Evolutionary conservation across 2,888 invertebrate genomes (phyloP), one percentile per base, ranked within the genome.

Genomic region (Epsilonema sp.): DNA sequence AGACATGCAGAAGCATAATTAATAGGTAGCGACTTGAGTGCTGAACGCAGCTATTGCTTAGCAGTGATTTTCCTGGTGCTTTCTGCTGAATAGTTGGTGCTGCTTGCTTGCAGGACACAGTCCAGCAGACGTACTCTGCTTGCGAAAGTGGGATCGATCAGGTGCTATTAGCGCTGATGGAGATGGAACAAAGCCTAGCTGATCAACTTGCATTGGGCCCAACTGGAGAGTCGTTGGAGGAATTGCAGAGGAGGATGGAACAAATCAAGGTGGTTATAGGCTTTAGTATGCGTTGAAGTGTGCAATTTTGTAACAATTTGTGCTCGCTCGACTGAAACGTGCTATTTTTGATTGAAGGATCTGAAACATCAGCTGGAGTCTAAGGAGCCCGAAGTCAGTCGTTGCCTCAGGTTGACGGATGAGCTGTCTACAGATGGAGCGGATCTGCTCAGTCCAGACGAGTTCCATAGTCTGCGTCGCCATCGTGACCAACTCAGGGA

Each of bases 41-140:
- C n/a, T n/a, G n/a, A n/a, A n/a, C n/a, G n/a, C n/a, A n/a, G n/a
- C n/a, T n/a, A n/a, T n/a, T n/a, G n/a, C n/a, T n/a, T n/a, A n/a
- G n/a, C n/a, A 31, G 31, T 31, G 31, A 16, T 31, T 16, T 31
- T 11, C 8, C 31, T 31, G 31, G 8, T 31, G 31, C 31, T 31
- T 31, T 31, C 16, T 11, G 31, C 8, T 31, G 31, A 16, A 16
- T 31, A 11, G 16, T 8, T 31, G 16, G 31, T 16, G 21, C 16
- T 8, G 5, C 8, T 20, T 24, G 21, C 26, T 46, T 53, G 39
- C 47, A 87, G 87, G 84, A 85, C 82, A 86, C 86, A 63, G 82
- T 86, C 58, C 82, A 86, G 71, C 87, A 87, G 68, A 85, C 85
- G 69, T 87, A 85, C 74, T 80, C 81, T 65, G 74, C 82, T 59